Base-by-base conservation (phyloP, 37 sponge, comb jelly and placozoan genomes). In the Aphrocallistes beatrix region DNA sequence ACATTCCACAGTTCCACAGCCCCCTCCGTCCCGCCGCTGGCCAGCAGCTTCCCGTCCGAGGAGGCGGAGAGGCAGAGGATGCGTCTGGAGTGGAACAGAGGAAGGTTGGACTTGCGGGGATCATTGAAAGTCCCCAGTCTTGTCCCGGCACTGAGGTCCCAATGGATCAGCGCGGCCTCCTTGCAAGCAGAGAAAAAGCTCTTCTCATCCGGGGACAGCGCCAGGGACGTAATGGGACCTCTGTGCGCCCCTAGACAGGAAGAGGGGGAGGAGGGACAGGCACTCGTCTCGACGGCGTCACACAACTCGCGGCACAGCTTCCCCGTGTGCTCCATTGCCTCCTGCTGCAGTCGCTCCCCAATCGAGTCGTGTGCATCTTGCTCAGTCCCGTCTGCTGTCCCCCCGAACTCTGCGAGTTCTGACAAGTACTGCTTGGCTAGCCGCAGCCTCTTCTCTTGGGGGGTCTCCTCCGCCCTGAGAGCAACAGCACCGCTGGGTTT, bases 401-500 rank as follows among this genome's bases (percentile, higher is more conserved):
- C 75, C 25, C 32, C 32, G 81, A 89, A 81, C 9, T 88, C 87
- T 48, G 93, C 91, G 0, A 98, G 89, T 51, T 91, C 39, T 0
- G 87, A 50, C 0, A 98, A 89, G 83, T 95, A 95, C 87, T 98
- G 90, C 84, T 98, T 98, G 1, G 99, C 95, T 10, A 98, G 89
- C 42, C 99, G 39, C 69, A 98, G 85, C 36, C 96, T 82, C 86
- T 98, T 98, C 85, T 92, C 92, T 38, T 93, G 91, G 23, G 96
- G 90, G 21, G 95, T 92, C 84, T 98, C 99, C 81, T 93, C 93
- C 37, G 25, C 85, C n/a, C 17, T 51, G 17, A 50, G 21, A 19
- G 17, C 17, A 51, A 47, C 17, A 89, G 83, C 93, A 95, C 87
- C 95, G 90, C 84, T 98, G 95, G 1, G 99, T 94, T 10, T 95